phyloP scores from a whole-genome alignment of 2,888 invertebrate genomes.

The Coecobrya sp. region DNA sequence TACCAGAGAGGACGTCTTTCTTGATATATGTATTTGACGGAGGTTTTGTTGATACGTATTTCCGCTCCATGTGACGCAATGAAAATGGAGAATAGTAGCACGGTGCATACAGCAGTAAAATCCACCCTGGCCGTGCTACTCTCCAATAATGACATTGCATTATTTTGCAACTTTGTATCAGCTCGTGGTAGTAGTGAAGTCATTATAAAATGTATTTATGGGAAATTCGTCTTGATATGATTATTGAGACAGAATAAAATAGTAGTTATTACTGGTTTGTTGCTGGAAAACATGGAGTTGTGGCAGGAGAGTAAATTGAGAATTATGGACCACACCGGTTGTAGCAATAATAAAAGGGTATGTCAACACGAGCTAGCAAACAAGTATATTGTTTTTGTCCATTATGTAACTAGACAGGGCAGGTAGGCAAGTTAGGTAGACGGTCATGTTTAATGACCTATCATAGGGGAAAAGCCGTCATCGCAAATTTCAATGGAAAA shows the following conservation, averaged over 20 bases:
- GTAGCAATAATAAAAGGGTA: constrained; percentile 18
- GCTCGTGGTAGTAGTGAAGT: background rate
- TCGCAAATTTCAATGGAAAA: constrained; percentile 68
- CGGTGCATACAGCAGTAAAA: background rate
- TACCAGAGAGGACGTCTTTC: constrained; percentile 30
- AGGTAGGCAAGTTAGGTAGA: constrained; percentile 7
- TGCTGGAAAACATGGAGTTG: background rate
- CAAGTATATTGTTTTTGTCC: constrained; percentile 12
- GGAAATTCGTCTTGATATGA: constrained; percentile 67
- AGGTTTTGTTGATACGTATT: constrained; percentile 59
- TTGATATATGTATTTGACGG: constrained; percentile 20
- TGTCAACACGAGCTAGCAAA: constrained; percentile 25
- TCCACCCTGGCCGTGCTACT: no score
- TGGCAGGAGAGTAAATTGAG: constrained; percentile 45
- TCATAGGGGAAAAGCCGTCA: constrained; percentile 60
- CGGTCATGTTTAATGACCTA: constrained; percentile 71
- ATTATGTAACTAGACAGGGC: background rate
- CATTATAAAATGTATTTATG: constrained; percentile 17
- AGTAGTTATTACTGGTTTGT: constrained; percentile 42
- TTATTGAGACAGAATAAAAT: constrained; percentile 59
- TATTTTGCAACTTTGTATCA: background rate
- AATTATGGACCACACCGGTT: constrained; percentile 57
- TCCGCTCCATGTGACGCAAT: constrained; percentile 61
- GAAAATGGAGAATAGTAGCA: constrained; percentile 2
- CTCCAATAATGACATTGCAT: no score